Evolutionary conservation across 2,888 invertebrate genomes (phyloP).

Genomic region (Agrochola circellaris): DNA sequence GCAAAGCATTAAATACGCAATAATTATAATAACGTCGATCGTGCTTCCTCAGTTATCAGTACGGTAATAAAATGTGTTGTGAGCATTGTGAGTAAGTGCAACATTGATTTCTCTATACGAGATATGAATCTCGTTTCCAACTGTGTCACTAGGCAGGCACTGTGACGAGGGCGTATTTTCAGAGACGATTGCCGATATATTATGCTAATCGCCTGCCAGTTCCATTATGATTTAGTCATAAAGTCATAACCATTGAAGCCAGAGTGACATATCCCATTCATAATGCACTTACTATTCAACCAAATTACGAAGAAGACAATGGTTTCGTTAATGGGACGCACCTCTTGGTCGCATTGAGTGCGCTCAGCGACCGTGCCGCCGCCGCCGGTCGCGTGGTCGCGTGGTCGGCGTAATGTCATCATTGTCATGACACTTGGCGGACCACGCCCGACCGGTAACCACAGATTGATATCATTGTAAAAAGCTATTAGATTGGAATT

Average conservation of each 20-base stretch:
- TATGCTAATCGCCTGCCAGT: slow-evolving; percentile 35
- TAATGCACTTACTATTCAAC: slow-evolving; percentile 48
- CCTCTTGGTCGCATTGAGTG: slow-evolving; percentile 26
- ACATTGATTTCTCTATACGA: slow-evolving; percentile 7
- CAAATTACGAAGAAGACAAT: slow-evolving; percentile 51
- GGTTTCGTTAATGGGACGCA: slow-evolving; percentile 47
- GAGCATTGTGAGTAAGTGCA: background rate
- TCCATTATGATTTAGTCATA: slow-evolving; percentile 20
- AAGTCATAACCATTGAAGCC: slow-evolving; percentile 29
- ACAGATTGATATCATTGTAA: slow-evolving; percentile 21
- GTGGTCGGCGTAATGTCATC: slow-evolving; percentile 32
- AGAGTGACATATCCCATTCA: slow-evolving; percentile 20
- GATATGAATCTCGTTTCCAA: slow-evolving; percentile 21
- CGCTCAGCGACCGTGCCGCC: slow-evolving; percentile 37
- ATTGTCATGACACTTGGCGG: slow-evolving; percentile 25
- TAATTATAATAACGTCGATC: background rate
- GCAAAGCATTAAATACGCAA: background rate
- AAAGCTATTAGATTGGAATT: slow-evolving; percentile 1
- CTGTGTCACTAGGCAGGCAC: background rate
- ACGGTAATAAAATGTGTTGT: background rate
- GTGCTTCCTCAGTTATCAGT: background rate
- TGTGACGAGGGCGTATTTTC: slow-evolving; percentile 13
- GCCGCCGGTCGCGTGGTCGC: background rate
- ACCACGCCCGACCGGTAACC: slow-evolving; percentile 13
- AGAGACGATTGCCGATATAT: slow-evolving; percentile 23